Percentiles rank a stretch among this genome's conserved stretches.
Conservation (phyloP, 2,888 invertebrate species). For the Pristionchus exspectatus region DNA sequence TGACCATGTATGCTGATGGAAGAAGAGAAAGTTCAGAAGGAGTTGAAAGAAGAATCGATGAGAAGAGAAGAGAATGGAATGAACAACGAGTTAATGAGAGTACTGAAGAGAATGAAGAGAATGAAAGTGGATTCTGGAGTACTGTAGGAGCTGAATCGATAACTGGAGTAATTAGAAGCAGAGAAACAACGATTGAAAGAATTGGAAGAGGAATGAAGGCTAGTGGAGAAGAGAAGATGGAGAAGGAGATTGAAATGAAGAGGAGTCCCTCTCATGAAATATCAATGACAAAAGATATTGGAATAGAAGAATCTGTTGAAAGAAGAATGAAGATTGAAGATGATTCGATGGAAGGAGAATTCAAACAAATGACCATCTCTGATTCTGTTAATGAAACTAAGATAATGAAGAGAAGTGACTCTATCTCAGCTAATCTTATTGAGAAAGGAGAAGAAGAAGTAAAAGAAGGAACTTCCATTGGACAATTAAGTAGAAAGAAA, state of each 20-base stretch:
- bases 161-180: background rate
- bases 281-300: background rate
- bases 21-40: background rate
- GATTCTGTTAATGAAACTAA: background rate
- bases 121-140: slow-evolving; percentile 55
- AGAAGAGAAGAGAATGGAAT: slow-evolving; percentile 28
- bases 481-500: slow-evolving; percentile 57
- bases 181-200: slow-evolving; percentile 15
- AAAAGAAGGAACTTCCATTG: slow-evolving; percentile 55
- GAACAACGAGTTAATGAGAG: background rate
- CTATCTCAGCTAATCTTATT: background rate
- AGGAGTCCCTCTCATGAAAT: background rate
- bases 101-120: slow-evolving; percentile 53
- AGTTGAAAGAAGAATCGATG: background rate
- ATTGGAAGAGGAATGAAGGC: background rate
- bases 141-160: slow-evolving; percentile 44
- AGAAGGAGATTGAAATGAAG: background rate
- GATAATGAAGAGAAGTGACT: background rate
- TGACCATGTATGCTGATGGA: slow-evolving; percentile 17
- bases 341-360: slow-evolving; percentile 4
- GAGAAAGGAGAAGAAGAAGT: slow-evolving; percentile 37
- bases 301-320: background rate
- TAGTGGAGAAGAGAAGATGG: slow-evolving; percentile 2
- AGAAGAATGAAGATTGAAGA: slow-evolving; percentile 30
- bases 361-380: background rate